Base-by-base conservation (phyloP, 2,888 invertebrate species). In the Ormyrus pomaceus region DNA sequence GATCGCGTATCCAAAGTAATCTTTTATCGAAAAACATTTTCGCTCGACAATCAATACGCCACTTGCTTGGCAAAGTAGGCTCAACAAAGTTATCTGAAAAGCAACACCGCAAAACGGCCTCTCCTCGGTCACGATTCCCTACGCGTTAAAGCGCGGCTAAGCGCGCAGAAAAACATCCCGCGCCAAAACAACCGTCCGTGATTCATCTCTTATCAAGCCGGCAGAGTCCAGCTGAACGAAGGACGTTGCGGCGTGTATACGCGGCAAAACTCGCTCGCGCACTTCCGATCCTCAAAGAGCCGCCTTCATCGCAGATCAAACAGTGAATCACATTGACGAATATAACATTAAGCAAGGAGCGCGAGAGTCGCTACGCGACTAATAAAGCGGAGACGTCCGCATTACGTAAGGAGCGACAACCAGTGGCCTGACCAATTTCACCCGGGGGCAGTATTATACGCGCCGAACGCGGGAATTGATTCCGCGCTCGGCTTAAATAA, bases 281-380 rank as follows among this genome's bases (percentile, higher is more conserved):
- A 34, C 34, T 34, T 34, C 34, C 34, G 34, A 34, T 34, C 34
- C 34, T 34, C 34, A 84, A 83, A 83, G 79, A 83, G 81, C 71
- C 61, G 80, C 75, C 69, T 34, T 84, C 82, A 81, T 84, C 79
- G 83, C n/a, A n/a, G 83, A 83, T 83, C 81, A 83, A 85, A 84
- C 82, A 83, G 83, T 84, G 86, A 86, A 83, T 86, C 85, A 85
- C 80, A 83, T 84, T 85, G 84, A 85, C 82, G 82, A 78, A 80
- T 71, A 76, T 75, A 73, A 77, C n/a, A 1, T n/a, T 0, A 34
- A 74, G 46, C 83, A 82, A 50, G 76, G 79, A 82, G 84, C 82
- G 86, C 84, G 85, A 80, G 86, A 85, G 82, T 84, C 34, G 4
- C 13, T 45, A 13, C 34, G 56, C 68, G 72, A 68, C 72, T 69